A percentile compares a stretch with the other conserved stretches of the same genome.
These are phyloP conservation scores for Phenacoccus solenopsis DNA, from an alignment of 1,140 invertebrate species.

Conservation along the genomic window DNA sequence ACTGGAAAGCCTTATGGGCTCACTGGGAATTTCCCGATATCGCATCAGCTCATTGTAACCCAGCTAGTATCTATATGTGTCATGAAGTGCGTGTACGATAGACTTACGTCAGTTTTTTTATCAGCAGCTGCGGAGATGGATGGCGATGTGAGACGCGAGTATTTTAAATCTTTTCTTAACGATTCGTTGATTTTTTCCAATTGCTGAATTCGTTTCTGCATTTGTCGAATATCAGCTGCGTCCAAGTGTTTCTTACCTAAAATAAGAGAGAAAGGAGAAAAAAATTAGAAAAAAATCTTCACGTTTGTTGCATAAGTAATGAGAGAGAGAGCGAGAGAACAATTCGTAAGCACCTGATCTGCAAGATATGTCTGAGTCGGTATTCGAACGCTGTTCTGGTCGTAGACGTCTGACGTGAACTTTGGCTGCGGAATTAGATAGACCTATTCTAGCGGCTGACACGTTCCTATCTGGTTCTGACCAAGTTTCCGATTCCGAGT, in stretches of 20 bases:
- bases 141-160: background rate
- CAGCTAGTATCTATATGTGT: background rate
- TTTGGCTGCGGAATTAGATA: slow-evolving; percentile 34
- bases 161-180: background rate
- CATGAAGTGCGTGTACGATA: background rate
- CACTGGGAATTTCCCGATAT: too few relatives aligned
- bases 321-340: background rate
- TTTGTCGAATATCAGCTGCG: background rate
- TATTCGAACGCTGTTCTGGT: background rate
- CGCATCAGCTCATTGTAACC: too few relatives aligned
- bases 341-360: background rate
- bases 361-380: background rate
- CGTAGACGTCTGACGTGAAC: background rate
- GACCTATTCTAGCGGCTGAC: slow-evolving; percentile 59
- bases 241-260: background rate
- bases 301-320: too few relatives aligned
- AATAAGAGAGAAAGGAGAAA: too few relatives aligned
- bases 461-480: slow-evolving; percentile 70
- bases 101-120: slow-evolving; percentile 1
- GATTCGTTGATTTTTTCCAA: slow-evolving; percentile 6
- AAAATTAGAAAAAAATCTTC: too few relatives aligned
- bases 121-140: background rate
- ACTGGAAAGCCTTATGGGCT: too few relatives aligned
- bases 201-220: background rate
- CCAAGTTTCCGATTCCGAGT: slow-evolving; percentile 66